Evolutionary conservation across 2,888 invertebrate species (phyloP), one percentile per base, ranked within the genome.

Genomic region (Buathra laborator): DNA sequence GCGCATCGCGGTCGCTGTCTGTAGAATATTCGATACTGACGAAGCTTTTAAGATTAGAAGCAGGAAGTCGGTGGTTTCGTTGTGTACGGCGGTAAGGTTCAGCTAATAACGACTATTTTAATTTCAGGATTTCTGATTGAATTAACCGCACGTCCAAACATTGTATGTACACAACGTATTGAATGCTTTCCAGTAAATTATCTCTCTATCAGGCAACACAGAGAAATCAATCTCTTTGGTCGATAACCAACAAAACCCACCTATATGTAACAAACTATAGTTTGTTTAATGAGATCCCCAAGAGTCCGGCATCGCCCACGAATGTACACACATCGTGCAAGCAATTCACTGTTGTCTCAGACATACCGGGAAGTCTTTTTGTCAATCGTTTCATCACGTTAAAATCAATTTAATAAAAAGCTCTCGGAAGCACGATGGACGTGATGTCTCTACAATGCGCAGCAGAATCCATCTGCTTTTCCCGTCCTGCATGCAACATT

Each of bases 341-440:
- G 19, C 77, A 84, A 7, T 68, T 81, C 56, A 62, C 29, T 37
- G 44, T 51, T 37, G 56, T 70, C 19, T 14, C 24, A 46, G 32
- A 59, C 70, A 62, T 24, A 16, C 32, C 37, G 44, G 32, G 51
- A 68, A 24, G 64, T 70, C 53, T 43, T 29, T 46, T 14, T 43
- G 59, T 48, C 71, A 56, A 46, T 75, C 78, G 82, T 90, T 89
- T 86, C 89, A 89, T 85, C 76, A 82, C 83, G 88, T 53, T 32
- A 37, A 87, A 83, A 85, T 89, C 88, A 91, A 91, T 91, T 91
- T 90, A 83, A 88, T 88, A 90, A 88, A 91, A 89, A 91, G 90
- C 90, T 87, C 12, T 37, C 7, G 6, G 67, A 62, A 5, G 83
- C 78, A 81, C 87, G 87, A 89, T 88, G 88, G 81, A 87, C 86